Conservation (phyloP, 2,888 invertebrate genomes). For the Lithophane ornitopus region DNA sequence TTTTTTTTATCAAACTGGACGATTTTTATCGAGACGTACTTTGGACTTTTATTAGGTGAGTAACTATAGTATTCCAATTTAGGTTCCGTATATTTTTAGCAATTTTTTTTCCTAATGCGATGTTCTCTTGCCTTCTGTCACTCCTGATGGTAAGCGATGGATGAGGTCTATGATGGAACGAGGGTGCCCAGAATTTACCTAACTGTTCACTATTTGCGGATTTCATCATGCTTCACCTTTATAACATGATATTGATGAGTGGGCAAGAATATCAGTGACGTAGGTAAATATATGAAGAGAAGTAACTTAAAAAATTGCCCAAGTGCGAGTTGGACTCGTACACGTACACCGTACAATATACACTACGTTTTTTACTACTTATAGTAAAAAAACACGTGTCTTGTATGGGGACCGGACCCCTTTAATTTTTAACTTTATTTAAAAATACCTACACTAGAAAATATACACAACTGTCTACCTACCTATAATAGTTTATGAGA, state of each 20-base stretch:
- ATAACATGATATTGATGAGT: neutral
- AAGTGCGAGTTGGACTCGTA: too few species aligned
- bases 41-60: neutral
- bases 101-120: neutral
- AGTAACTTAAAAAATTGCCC: neutral
- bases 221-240: conserved; percentile 12
- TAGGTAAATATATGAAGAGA: neutral
- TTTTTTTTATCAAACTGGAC: neutral
- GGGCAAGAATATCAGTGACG: conserved; percentile 1
- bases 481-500: too few species aligned
- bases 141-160: too few species aligned
- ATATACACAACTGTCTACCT: too few species aligned
- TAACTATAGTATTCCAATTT: neutral
- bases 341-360: too few species aligned
- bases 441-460: too few species aligned
- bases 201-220: neutral
- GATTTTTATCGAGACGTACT: neutral
- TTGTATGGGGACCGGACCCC: too few species aligned
- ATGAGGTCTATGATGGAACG: neutral
- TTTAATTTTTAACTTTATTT: too few species aligned
- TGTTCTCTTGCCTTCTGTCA: neutral
- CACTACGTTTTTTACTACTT: too few species aligned
- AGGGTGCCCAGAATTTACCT: neutral
- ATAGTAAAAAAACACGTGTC: too few species aligned
- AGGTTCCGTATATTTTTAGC: neutral